These are phyloP conservation scores for Amblyjoppa proteus DNA, from an alignment of 2,888 invertebrate species.

Conservation along the genomic window DNA sequence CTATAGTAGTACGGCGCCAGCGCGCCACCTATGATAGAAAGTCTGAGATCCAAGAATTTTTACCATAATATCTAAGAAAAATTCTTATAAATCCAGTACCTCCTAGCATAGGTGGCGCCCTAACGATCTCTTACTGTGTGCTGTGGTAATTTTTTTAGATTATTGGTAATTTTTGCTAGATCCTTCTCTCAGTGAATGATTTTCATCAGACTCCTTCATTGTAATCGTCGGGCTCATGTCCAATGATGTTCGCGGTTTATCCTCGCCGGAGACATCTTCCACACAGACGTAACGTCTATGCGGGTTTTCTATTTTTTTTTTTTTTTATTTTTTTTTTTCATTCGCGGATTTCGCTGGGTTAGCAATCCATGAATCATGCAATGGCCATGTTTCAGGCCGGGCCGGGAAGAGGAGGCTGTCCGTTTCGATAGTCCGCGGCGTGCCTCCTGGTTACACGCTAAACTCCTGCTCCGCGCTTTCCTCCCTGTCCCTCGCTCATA, in stretches of 20 bases:
- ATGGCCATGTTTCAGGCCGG: slow-evolving; percentile 77
- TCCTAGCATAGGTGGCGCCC: too few species aligned
- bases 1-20: too few species aligned
- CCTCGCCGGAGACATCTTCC: background rate
- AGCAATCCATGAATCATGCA: slow-evolving; percentile 78
- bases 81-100: too few species aligned
- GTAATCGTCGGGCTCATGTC: background rate
- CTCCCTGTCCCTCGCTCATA: slow-evolving; percentile 39
- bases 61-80: too few species aligned
- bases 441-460: slow-evolving; percentile 81
- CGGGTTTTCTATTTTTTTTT: background rate
- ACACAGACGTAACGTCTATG: background rate
- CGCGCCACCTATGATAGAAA: too few species aligned
- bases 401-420: slow-evolving; percentile 80
- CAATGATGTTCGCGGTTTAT: background rate
- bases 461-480: slow-evolving; percentile 42
- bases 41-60: too few species aligned
- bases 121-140: too few species aligned
- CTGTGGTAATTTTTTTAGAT: too few species aligned
- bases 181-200: too few species aligned
- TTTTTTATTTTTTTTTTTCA: slow-evolving; percentile 31
- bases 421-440: slow-evolving; percentile 82
- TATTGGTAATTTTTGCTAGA: too few species aligned
- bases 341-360: slow-evolving; percentile 41
- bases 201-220: too few species aligned